Evolutionary conservation across 2,888 invertebrate species (phyloP), one percentile per base, ranked within the genome.

Genomic region (Thecocarcelia acutangulata): DNA sequence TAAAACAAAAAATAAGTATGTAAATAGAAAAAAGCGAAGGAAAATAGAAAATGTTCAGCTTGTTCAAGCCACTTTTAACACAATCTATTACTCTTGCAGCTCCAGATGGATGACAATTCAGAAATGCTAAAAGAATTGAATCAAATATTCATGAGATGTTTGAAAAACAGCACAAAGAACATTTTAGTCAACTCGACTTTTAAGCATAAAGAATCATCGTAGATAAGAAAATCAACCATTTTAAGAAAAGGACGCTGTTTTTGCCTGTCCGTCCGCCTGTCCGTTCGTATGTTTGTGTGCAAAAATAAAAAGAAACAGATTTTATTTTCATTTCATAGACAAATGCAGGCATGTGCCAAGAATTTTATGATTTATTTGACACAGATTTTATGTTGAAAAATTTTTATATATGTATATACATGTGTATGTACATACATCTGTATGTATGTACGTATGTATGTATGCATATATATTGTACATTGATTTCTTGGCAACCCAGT

Each of bases 321-420:
- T 56, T 33, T 72, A 52, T 59, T 42, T 59, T 13, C 42, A n/a
- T 46, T 56, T 19, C 28, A 21, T 21, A 82, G 74, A 79, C 80
- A 83, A 79, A 83, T 76, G 72, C 80, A 83, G 83, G 79, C 83
- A 84, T 83, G 77, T 84, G 84, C 82, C 79, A 83, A 74, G 85
- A 83, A 85, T 85, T 85, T 84, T 85, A 85, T 88, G 89, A 88
- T 89, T 88, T 88, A 88, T 88, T 86, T 88, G 86, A 87, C 87
- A 87, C 85, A 88, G 84, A 87, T 87, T 84, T 83, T 69, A 68
- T 64, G 61, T 80, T 72, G 77, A 40, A 64, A 54, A 13, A 15
- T 21, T 6, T 21, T 56, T 54, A n/a, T n/a, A n/a, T n/a, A n/a
- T n/a, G n/a, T n/a, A n/a, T n/a, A n/a, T n/a, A n/a, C 63, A 44